Evolutionary conservation across 2,113 vertebrate species (phyloP).

Genomic region (Salvelinus sp.): DNA sequence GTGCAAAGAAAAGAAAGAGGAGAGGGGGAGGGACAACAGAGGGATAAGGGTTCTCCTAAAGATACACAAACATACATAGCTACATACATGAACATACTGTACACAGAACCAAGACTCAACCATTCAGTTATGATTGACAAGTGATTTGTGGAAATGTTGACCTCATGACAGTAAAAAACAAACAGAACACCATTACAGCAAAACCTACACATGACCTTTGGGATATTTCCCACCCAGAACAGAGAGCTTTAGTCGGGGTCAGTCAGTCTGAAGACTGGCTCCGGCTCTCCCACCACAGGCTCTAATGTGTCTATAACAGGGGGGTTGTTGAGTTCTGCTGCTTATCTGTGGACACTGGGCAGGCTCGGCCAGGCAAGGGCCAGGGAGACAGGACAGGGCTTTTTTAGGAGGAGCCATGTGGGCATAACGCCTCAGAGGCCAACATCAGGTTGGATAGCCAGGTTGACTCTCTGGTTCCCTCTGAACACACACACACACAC

Average conservation of each 20-base stretch:
- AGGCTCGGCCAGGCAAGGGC: constrained; percentile 20
- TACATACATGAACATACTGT: not conserved
- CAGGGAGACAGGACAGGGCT: constrained; percentile 34
- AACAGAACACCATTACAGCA: not conserved
- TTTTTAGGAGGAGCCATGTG: constrained; percentile 34
- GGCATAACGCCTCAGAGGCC: too few species aligned
- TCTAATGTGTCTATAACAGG: not conserved
- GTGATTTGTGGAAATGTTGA: not conserved
- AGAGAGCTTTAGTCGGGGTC: not conserved
- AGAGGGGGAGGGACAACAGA: constrained; percentile 28
- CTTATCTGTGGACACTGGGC: not conserved
- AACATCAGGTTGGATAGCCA: constrained; percentile 10
- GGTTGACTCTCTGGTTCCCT: not conserved
- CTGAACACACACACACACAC: not conserved
- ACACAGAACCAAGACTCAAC: not conserved
- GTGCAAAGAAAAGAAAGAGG: constrained; percentile 44
- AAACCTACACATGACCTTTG: not conserved
- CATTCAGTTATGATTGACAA: not conserved
- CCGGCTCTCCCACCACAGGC: not conserved
- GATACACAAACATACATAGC: not conserved
- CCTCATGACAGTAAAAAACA: not conserved
- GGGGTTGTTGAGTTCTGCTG: not conserved
- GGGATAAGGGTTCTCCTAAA: constrained; percentile 6
- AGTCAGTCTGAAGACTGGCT: not conserved
- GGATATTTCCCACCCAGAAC: not conserved